Evolutionary conservation across 2,797 vertebrate genomes (phyloP), one percentile per base, ranked within the genome.

Genomic region (Dermochelys coriacea): DNA sequence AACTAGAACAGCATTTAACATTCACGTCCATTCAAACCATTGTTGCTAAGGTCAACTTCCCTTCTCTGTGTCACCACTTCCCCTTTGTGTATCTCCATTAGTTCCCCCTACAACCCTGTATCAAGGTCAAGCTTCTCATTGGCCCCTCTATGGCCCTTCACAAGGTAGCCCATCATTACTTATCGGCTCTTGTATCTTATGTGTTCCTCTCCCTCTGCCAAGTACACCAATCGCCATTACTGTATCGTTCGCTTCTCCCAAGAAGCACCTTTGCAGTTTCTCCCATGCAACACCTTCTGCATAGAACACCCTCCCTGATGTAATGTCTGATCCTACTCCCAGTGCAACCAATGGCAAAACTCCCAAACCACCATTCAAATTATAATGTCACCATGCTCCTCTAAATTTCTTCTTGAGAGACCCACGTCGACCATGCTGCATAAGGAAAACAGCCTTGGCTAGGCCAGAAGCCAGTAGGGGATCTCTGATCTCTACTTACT

Each of bases 1-100:
- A 94, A 96, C 95, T 91, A 95, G 19, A 96, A 18, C 84, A 94
- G 59, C 79, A 25, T 75, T 94, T 94, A 82, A 96, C 51, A 85
- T 54, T 82, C 5, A 75, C 57, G 27, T 15, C 54, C 55, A 34
- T 51, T 90, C 80, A 55, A 29, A 18, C 57, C 84, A 29, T 50
- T 10, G 31, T 3, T 78, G 91, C 64, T 86, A 94, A 14, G 91
- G 64, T 47, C 3, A 27, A 34, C 12, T 91, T 92, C 45, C 45
- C 27, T 75, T 87, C 64, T 5, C 25, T 25, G 2, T 78, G 45
- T 64, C 45, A 74, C 18, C 27, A 41, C 5, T 7, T 77, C 37
- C 29, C 27, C 18, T 10, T 61, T 16, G 59, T 15, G 29, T 9
- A 37, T 71, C 50, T 31, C n/a, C 49, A 51, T 34, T 51, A 34